These are phyloP conservation scores for Oncorhynchus masou DNA, from an alignment of 2,113 vertebrate species.

Conservation along the genomic window DNA sequence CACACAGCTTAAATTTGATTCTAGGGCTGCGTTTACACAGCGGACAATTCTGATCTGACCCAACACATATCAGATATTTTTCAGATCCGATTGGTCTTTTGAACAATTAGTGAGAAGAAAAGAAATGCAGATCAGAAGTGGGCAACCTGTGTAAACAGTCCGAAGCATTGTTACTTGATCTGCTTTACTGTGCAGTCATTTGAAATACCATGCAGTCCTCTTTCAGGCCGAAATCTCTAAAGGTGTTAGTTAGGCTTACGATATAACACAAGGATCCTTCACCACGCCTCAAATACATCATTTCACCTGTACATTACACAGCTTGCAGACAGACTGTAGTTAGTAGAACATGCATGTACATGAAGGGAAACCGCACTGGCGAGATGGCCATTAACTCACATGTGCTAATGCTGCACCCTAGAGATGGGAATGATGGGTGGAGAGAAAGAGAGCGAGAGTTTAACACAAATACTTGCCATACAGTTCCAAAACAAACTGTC, in stretches of 20 bases:
- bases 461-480: slow-evolving; percentile 22
- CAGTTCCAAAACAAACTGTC: too few species aligned
- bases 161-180: too few species aligned
- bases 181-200: too few species aligned
- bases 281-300: not conserved
- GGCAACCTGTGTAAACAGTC: too few species aligned
- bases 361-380: not conserved
- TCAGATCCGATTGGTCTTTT: too few species aligned
- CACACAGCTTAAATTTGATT: not conserved
- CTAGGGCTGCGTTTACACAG: not conserved
- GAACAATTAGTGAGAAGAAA: too few species aligned
- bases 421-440: slow-evolving; percentile 27
- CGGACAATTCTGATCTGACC: too few species aligned
- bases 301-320: not conserved
- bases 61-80: too few species aligned
- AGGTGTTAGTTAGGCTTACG: not conserved
- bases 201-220: too few species aligned
- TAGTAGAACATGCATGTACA: slow-evolving; percentile 32
- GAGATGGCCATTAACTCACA: slow-evolving; percentile 60
- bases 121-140: too few species aligned
- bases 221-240: not conserved
- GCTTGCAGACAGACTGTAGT: slow-evolving; percentile 19
- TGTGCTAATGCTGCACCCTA: slow-evolving; percentile 69
- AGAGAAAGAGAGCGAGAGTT: slow-evolving; percentile 26
- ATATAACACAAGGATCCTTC: not conserved